Conservation (phyloP, 2,888 invertebrate genomes). For the Drosophila vallismaia region DNA sequence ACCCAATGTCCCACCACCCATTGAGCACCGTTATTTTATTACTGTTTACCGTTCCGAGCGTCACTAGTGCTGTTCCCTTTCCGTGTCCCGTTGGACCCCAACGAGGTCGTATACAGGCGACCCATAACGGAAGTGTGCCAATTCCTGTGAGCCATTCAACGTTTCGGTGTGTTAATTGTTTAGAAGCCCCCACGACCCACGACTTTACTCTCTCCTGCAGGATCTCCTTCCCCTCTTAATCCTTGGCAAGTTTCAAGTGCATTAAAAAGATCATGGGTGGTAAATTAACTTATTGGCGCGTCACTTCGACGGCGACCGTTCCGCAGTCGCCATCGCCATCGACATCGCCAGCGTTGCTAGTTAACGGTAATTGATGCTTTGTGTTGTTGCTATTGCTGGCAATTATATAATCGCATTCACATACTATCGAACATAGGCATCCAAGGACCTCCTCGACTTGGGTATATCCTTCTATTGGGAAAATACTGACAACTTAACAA, state of each 20-base stretch:
- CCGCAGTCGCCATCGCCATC: conserved; percentile 34
- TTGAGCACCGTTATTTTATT: conserved; percentile 68
- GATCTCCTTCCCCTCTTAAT: conserved; percentile 38
- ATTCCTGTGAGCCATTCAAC: conserved; percentile 56
- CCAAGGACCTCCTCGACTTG: not conserved
- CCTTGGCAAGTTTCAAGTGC: conserved; percentile 73
- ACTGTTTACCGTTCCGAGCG: conserved; percentile 65
- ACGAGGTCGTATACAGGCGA: not conserved
- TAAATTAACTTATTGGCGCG: conserved; percentile 74
- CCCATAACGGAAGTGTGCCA: conserved; percentile 66
- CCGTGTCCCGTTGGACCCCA: conserved; percentile 7
- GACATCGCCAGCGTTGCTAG: conserved; percentile 51
- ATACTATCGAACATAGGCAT: not conserved
- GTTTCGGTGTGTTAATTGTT: conserved; percentile 75
- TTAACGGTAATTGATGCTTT: conserved; percentile 69
- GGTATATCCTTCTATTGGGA: not conserved
- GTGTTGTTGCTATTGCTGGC: conserved; percentile 57
- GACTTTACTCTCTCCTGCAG: not conserved
- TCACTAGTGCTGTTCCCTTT: conserved; percentile 49
- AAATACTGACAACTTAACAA: not conserved
- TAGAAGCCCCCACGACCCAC: conserved; percentile 13
- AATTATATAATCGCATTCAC: conserved; percentile 47
- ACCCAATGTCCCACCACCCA: conserved; percentile 47
- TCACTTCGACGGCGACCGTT: conserved; percentile 44
- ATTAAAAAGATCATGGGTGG: conserved; percentile 79